These are phyloP conservation scores for Chelonus formosanus DNA, from an alignment of 2,888 invertebrate species.

Conservation along the genomic window DNA sequence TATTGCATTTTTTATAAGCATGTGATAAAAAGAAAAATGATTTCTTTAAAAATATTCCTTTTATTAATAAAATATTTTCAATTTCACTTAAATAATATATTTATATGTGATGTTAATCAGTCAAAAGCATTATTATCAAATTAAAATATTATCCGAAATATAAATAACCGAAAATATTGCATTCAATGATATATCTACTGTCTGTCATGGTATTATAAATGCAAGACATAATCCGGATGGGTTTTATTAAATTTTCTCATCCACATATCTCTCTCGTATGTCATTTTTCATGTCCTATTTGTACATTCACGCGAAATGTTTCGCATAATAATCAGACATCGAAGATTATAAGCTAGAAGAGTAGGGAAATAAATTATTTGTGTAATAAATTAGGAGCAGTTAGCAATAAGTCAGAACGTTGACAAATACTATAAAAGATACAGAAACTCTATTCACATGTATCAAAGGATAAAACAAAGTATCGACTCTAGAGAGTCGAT, in stretches of 20 bases:
- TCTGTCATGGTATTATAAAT: constrained; percentile 24
- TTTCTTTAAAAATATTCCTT: no score
- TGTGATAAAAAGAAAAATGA: no score
- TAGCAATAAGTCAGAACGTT: constrained; percentile 49
- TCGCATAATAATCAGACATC: constrained; percentile 22
- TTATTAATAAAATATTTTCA: no score
- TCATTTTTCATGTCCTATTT: constrained; percentile 47
- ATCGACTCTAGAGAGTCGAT: constrained; percentile 10
- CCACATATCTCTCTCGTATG: constrained; percentile 35
- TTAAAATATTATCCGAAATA: no score
- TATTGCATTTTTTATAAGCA: no score
- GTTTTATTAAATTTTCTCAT: constrained; percentile 34
- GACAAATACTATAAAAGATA: constrained; percentile 30
- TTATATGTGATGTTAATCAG: neutral
- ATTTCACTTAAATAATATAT: no score
- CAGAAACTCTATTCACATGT: constrained; percentile 29
- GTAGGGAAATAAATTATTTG: neutral
- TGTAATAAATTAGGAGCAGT: constrained; percentile 40
- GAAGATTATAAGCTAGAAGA: no score
- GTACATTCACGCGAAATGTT: constrained; percentile 17
- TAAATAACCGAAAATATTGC: neutral
- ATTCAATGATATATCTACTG: constrained; percentile 9
- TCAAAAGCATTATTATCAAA: neutral
- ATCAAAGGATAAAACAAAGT: constrained; percentile 37
- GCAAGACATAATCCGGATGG: constrained; percentile 18